Percentiles rank a stretch among this genome's conserved stretches.
Evolutionary conservation across 2,113 vertebrate species (phyloP).

Genomic region (Onychostoma macrolepis): DNA sequence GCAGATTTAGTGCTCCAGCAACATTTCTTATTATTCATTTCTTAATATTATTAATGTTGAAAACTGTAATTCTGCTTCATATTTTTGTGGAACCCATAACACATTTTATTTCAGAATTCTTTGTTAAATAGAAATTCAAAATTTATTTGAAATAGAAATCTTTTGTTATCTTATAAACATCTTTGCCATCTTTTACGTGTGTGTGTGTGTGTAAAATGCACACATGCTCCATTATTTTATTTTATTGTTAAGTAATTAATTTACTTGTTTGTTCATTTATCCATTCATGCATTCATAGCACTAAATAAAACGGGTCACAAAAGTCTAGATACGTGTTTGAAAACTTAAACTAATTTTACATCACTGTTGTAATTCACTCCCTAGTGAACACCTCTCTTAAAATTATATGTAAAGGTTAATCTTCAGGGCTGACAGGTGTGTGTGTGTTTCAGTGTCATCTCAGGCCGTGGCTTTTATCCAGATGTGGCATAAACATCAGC

Average conservation of each 20-base stretch:
- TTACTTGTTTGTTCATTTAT: neutral
- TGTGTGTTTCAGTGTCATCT: neutral
- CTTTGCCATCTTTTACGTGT: neutral
- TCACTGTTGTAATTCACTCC: neutral
- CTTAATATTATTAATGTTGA: neutral
- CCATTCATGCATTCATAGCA: no score
- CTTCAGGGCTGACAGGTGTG: neutral
- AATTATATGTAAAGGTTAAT: neutral
- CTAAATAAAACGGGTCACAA: neutral
- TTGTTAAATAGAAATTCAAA: no score
- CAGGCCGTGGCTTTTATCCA: conserved; percentile 3
- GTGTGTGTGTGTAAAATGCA: neutral
- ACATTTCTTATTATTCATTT: neutral
- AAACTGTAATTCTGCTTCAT: neutral
- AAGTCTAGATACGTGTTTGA: neutral
- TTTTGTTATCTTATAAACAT: neutral
- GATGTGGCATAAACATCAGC: conserved; percentile 15
- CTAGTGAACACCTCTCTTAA: neutral
- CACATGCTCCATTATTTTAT: neutral
- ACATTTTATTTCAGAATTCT: no score
- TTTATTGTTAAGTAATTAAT: neutral
- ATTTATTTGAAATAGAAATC: neutral
- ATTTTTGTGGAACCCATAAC: neutral
- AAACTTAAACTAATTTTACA: neutral
- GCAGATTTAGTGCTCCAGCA: neutral